Percentiles rank a stretch among this genome's conserved stretches.
phyloP scores from a whole-genome alignment of 2,113 vertebrate species.

The Opisthocomus hoazin region DNA sequence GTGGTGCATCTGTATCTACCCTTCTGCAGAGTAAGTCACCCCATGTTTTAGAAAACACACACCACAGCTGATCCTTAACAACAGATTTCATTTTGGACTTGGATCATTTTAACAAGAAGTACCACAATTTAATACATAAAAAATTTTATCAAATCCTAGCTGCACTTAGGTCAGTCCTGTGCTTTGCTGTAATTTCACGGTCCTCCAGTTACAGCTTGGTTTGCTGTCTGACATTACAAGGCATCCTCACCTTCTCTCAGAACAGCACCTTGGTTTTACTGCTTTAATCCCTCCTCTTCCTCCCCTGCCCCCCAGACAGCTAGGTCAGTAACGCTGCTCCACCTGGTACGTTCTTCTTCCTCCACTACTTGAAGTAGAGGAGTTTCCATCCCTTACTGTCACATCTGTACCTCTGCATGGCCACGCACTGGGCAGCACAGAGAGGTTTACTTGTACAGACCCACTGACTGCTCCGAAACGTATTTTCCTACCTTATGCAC shows the following conservation, averaged over 20 bases:
- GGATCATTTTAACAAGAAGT: background rate
- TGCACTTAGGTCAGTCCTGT: background rate
- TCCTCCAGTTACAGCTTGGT: background rate
- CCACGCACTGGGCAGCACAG: background rate
- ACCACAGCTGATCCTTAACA: background rate
- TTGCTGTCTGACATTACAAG: background rate
- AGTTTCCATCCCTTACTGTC: background rate
- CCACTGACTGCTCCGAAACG: background rate
- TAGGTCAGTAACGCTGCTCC: background rate
- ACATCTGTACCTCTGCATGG: background rate
- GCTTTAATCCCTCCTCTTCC: background rate
- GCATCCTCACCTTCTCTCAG: background rate
- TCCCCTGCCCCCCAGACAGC: background rate
- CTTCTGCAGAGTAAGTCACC: background rate
- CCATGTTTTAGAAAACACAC: background rate
- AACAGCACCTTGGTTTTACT: background rate
- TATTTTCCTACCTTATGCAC: background rate
- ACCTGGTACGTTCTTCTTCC: background rate
- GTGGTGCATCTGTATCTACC: background rate
- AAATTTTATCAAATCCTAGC: background rate
- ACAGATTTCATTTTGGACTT: background rate
- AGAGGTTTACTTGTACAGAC: background rate
- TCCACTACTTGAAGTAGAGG: background rate
- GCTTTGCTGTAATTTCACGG: background rate
- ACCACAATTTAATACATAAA: background rate